phyloP scores from a whole-genome alignment of 2,113 vertebrate genomes.

The Nothocercus nigrocapillus region DNA sequence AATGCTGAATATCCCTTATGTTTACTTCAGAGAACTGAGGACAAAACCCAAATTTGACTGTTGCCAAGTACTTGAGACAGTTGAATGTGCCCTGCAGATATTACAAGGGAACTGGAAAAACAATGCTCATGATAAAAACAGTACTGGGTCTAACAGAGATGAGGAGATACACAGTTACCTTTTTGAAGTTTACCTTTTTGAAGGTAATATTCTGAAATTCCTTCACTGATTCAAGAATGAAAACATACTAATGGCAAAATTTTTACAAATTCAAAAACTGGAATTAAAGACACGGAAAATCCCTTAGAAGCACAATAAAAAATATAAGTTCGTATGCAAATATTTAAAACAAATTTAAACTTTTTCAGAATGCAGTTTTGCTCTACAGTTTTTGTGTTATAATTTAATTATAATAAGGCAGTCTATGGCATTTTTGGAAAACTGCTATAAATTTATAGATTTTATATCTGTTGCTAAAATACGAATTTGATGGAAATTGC shows the following conservation, averaged over 20 bases:
- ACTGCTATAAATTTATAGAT: accelerated
- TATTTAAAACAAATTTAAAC: neutral
- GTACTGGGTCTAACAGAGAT: neutral
- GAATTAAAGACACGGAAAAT: neutral
- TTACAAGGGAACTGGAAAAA: neutral
- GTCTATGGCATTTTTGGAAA: neutral
- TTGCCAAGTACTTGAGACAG: neutral
- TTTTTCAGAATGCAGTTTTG: neutral
- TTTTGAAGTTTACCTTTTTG: neutral
- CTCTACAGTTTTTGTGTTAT: neutral
- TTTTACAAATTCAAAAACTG: neutral
- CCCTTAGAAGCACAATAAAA: neutral
- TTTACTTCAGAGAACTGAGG: neutral
- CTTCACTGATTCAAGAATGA: neutral
- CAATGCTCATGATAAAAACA: accelerated
- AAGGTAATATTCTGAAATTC: neutral
- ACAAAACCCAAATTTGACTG: neutral
- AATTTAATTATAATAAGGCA: neutral
- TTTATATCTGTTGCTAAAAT: neutral
- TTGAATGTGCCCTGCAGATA: neutral
- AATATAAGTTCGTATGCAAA: neutral
- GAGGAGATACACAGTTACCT: neutral
- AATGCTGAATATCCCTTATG: neutral
- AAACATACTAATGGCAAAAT: neutral
- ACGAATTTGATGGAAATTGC: neutral